Conservation (phyloP, 2,113 vertebrate genomes). For the Myotis brandtii region DNA sequence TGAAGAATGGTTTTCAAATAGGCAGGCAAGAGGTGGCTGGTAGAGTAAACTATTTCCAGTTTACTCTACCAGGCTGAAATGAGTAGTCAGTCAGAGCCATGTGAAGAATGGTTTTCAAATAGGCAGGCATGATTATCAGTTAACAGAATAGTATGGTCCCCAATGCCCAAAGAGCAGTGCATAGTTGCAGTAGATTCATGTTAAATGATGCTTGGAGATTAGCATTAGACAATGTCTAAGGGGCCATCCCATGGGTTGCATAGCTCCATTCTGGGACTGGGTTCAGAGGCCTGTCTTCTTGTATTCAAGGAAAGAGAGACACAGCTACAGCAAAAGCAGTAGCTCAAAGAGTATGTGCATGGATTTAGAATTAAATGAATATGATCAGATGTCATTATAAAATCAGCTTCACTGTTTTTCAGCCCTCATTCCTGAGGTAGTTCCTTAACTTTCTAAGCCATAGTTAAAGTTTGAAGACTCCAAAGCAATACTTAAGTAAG, state of each 20-base stretch:
- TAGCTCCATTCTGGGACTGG: not conserved
- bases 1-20: not conserved
- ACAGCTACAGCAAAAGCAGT: not conserved
- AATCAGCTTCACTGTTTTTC: not conserved
- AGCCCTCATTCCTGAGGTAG: not conserved
- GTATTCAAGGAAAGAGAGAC: not conserved
- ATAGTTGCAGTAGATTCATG: not conserved
- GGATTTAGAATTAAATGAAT: not conserved
- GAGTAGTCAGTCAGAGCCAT: not conserved
- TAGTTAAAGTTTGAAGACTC: slow-evolving; percentile 6
- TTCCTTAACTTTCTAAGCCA: not conserved
- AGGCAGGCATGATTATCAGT: not conserved
- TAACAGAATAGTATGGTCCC: not conserved
- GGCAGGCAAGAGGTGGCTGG: too few species aligned
- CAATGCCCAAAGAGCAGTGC: not conserved
- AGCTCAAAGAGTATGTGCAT: not conserved
- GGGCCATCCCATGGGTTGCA: not conserved
- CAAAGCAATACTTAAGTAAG: not conserved
- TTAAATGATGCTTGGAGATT: not conserved
- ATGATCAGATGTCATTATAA: not conserved
- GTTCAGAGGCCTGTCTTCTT: not conserved
- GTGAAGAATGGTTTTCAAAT: not conserved
- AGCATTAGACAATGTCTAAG: not conserved
- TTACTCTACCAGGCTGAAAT: not conserved
- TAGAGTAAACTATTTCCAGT: too few species aligned